Percentiles rank a stretch among this genome's conserved stretches.
Conservation (phyloP, 2,113 vertebrate species). For the Vimba vimba region DNA sequence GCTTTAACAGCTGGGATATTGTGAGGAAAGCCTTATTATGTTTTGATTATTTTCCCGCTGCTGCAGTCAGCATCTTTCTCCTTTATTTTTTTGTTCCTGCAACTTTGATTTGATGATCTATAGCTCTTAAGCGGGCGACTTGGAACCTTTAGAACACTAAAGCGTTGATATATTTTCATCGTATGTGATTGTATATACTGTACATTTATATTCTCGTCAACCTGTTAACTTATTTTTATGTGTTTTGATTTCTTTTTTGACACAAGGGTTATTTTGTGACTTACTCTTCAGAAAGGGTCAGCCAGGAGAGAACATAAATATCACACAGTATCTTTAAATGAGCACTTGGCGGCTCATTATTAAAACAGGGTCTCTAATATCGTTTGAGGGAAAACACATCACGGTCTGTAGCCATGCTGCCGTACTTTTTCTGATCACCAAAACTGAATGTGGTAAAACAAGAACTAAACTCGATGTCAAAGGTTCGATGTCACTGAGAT, state of each 20-base stretch:
- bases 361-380: slow-evolving; percentile 39
- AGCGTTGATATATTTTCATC: slow-evolving; percentile 80
- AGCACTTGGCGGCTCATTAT: slow-evolving; percentile 10
- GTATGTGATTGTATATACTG: slow-evolving; percentile 82
- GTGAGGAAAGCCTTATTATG: slow-evolving; percentile 72
- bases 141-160: slow-evolving; percentile 74
- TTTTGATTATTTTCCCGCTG: slow-evolving; percentile 61
- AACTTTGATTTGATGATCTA: slow-evolving; percentile 52
- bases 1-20: slow-evolving; percentile 64
- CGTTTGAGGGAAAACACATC: slow-evolving; percentile 2
- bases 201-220: slow-evolving; percentile 80
- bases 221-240: slow-evolving; percentile 78
- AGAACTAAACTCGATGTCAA: neutral
- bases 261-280: slow-evolving; percentile 44
- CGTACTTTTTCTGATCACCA: slow-evolving; percentile 26
- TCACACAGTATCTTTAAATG: slow-evolving; percentile 48
- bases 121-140: slow-evolving; percentile 64
- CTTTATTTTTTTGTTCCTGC: slow-evolving; percentile 15
- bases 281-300: slow-evolving; percentile 40
- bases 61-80: slow-evolving; percentile 1
- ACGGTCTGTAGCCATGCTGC: slow-evolving; percentile 35
- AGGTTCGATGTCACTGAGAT: slow-evolving; percentile 7
- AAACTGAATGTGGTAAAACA: slow-evolving; percentile 34
- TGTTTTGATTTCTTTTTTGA: slow-evolving; percentile 41
- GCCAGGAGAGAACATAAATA: slow-evolving; percentile 55